Evolutionary conservation across 2,797 vertebrate genomes (phyloP).

Genomic region (Brachyrhaphis roseni): DNA sequence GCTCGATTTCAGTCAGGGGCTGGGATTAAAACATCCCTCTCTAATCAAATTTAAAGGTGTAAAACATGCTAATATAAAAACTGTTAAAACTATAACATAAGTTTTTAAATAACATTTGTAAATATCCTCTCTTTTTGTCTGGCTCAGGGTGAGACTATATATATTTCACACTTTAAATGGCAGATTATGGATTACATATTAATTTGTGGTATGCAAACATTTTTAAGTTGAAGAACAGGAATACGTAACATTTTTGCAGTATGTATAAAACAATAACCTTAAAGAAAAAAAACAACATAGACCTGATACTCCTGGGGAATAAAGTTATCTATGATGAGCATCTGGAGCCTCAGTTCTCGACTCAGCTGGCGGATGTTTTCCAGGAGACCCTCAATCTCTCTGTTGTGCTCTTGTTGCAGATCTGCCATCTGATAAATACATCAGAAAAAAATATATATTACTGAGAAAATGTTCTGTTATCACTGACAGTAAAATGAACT

Average conservation of each 20-base stretch:
- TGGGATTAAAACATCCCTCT: not conserved
- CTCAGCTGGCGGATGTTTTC: slow-evolving; percentile 98
- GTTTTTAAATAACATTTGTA: not conserved
- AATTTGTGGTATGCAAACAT: not conserved
- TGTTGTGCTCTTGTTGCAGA: slow-evolving; percentile 96
- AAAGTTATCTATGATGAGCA: slow-evolving; percentile 98
- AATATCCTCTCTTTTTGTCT: not conserved
- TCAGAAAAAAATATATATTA: not conserved
- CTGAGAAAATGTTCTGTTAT: not conserved
- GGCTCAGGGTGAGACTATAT: not conserved
- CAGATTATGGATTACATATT: not conserved
- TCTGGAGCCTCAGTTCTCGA: slow-evolving; percentile 94
- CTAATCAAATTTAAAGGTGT: not conserved
- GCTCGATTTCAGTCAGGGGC: not conserved
- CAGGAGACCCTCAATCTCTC: slow-evolving; percentile 95
- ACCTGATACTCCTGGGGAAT: slow-evolving; percentile 98
- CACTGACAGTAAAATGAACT: not conserved
- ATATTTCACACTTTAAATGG: not conserved
- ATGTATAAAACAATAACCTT: not conserved
- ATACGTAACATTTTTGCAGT: not conserved
- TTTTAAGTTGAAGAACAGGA: not conserved
- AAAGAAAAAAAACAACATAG: not conserved
- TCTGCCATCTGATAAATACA: slow-evolving; percentile 89
- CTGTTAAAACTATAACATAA: not conserved
- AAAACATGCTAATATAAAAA: not conserved